Base-by-base conservation (phyloP, 2,113 vertebrate genomes). In the Mixornis gularis region DNA sequence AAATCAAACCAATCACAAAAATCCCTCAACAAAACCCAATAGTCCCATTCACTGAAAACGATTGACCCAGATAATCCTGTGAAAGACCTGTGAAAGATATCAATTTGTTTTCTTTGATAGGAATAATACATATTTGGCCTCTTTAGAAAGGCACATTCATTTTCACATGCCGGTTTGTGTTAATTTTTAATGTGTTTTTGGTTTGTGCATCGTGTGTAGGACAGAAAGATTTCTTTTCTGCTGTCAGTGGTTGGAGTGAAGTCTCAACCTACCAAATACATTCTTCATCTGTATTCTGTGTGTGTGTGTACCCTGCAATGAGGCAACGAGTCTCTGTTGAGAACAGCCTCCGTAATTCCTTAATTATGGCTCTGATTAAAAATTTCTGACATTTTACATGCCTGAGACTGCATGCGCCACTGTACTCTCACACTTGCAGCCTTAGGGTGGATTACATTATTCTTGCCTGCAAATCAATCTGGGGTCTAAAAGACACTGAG, bases 281-380 rank as follows among this genome's bases (percentile, higher is more conserved):
- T 73, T 79, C 65, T 93, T 95, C 84, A 93, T 91, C 80, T 94
- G 74, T 87, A 96, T 87, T 92, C 90, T 86, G 6, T 52, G 44
- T 60, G 38, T 79, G 88, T 79, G 89, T 51, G n/a, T 72, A 49
- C 46, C 43, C 87, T 84, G 59, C 49, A 82, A 88, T 40, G 64
- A 93, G 34, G 85, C 89, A 86, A 65, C 4, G 66, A 90, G 44
- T 49, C 40, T 87, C 71, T 89, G 63, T 80, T 81, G 89, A 79
- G 66, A 95, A 22, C 63, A 88, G 72, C 77, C 56, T 90, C 65
- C 0, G 1, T 96, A 93, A 93, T 92, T 95, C 85, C 59, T 90
- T 93, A 94, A 95, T 95, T 96, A 93, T 87, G 70, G 29, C 72
- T 85, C 81, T 94, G 90, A 93, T 94, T 93, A 86, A 95, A 93